These are phyloP conservation scores for Periplaneta americana DNA, from an alignment of 1,140 invertebrate species.

Conservation along the genomic window DNA sequence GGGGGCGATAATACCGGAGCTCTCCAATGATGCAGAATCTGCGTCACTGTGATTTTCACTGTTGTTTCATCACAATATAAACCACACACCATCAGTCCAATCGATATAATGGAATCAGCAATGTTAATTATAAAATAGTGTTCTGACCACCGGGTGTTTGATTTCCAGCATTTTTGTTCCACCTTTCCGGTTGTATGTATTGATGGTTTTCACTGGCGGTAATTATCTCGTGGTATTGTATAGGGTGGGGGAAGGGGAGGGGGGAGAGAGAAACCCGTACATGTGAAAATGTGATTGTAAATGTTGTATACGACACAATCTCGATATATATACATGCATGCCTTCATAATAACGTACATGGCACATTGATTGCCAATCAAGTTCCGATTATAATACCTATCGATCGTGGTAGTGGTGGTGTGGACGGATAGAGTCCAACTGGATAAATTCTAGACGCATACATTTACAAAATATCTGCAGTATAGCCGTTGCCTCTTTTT, in stretches of 20 bases:
- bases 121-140: constrained; percentile 21
- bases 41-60: constrained; percentile 17
- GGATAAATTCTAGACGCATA: neutral
- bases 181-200: constrained; percentile 12
- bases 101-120: constrained; percentile 21
- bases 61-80: constrained; percentile 15
- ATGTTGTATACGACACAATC: constrained; percentile 6
- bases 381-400: constrained; percentile 13
- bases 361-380: constrained; percentile 18
- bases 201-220: constrained; percentile 1
- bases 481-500: neutral
- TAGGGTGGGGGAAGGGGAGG: neutral
- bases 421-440: neutral
- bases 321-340: constrained; percentile 3
- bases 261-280: neutral
- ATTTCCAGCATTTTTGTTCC: constrained; percentile 17
- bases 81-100: constrained; percentile 13
- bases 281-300: constrained; percentile 11
- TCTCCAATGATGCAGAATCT: constrained; percentile 16
- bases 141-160: constrained; percentile 16
- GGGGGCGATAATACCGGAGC: constrained; percentile 10
- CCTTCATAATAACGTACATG: constrained; percentile 18
- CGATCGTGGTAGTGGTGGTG: constrained; percentile 2
- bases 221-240: constrained; percentile 5
- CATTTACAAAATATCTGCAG: neutral